Conservation (phyloP, 1,140 invertebrate genomes). For the Drosophila pruinosa region DNA sequence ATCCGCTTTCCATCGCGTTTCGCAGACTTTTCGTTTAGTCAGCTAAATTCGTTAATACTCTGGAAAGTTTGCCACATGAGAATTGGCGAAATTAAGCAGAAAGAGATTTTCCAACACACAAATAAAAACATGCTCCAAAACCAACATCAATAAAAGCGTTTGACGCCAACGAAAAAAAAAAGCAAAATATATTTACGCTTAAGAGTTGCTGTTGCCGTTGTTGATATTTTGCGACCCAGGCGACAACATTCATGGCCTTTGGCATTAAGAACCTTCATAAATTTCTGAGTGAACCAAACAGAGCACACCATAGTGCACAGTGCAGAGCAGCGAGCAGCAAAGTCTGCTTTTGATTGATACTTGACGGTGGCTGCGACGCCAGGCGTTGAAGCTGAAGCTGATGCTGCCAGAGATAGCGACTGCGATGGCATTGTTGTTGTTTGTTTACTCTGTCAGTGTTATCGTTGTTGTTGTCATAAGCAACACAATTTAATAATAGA, state of each 20-base stretch:
- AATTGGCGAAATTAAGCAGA: slow-evolving; percentile 4
- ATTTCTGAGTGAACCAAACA: slow-evolving; percentile 59
- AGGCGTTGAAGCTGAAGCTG: slow-evolving; percentile 14
- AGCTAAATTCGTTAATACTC: background rate
- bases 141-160: background rate
- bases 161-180: slow-evolving; percentile 3
- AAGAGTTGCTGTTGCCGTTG: slow-evolving; percentile 38
- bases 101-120: background rate
- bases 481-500: slow-evolving; percentile 81
- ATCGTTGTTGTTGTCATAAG: slow-evolving; percentile 60
- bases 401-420: background rate
- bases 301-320: slow-evolving; percentile 28
- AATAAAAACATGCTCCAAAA: background rate
- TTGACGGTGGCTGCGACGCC: slow-evolving; percentile 42
- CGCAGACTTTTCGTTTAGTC: background rate
- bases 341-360: slow-evolving; percentile 79
- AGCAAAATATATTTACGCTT: slow-evolving; percentile 43
- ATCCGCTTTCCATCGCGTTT: slow-evolving; percentile 6
- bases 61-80: background rate
- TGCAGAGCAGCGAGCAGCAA: slow-evolving; percentile 30
- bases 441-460: slow-evolving; percentile 35
- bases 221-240: slow-evolving; percentile 56
- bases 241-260: slow-evolving; percentile 76
- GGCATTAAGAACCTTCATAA: slow-evolving; percentile 78
- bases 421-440: slow-evolving; percentile 46